A percentile compares a stretch with the other conserved stretches of the same genome.
Conservation (phyloP, 1,140 invertebrate genomes). For the Archegozetes longisetosus region DNA sequence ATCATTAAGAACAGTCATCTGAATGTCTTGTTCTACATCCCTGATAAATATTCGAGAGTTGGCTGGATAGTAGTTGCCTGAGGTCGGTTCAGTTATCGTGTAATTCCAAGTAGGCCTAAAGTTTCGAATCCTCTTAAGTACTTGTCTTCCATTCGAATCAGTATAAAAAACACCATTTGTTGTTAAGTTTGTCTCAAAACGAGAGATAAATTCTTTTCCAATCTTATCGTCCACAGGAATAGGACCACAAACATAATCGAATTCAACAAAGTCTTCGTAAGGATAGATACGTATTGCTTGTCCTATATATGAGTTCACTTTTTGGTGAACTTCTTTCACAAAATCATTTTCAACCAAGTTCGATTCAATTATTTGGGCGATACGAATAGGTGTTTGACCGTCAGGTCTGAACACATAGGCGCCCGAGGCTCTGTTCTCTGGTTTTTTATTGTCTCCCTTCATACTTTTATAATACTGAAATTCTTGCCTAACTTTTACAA, state of each 20-base stretch:
- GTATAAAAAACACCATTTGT: conserved; percentile 34
- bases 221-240: conserved; percentile 48
- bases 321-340: conserved; percentile 64
- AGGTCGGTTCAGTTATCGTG: conserved; percentile 42
- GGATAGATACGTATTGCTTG: conserved; percentile 62
- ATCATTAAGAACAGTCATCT: conserved; percentile 49
- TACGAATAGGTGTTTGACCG: conserved; percentile 6
- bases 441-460: conserved; percentile 3
- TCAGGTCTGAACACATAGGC: conserved; percentile 39
- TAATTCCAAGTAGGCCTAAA: conserved; percentile 54
- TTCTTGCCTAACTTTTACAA: conserved; percentile 7
- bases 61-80: conserved; percentile 87
- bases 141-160: conserved; percentile 40
- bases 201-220: conserved; percentile 35
- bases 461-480: conserved; percentile 13
- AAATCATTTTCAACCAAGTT: not conserved
- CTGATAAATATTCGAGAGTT: conserved; percentile 49
- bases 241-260: conserved; percentile 85
- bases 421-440: conserved; percentile 25
- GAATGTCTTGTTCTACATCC: conserved; percentile 17
- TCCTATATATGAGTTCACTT: conserved; percentile 53
- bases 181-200: conserved; percentile 29
- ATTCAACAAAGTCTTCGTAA: conserved; percentile 46
- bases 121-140: conserved; percentile 46
- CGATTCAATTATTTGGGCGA: not conserved